phyloP scores from a whole-genome alignment of 2,797 vertebrate genomes.

The Danio choprae region DNA sequence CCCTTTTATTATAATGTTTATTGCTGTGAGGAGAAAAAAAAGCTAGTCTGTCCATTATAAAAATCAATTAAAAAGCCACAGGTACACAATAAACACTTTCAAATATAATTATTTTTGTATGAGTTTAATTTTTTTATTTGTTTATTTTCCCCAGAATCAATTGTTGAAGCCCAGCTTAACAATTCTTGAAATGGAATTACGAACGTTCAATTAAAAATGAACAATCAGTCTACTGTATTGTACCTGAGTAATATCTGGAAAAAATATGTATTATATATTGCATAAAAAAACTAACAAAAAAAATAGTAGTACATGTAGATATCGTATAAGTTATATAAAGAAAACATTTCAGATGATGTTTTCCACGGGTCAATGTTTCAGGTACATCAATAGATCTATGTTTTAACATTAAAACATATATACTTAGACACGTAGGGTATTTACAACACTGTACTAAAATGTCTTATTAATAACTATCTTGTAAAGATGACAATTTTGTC shows the following conservation, averaged over 20 bases:
- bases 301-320: background rate
- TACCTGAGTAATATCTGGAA: background rate
- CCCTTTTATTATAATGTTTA: conserved; percentile 12
- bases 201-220: background rate
- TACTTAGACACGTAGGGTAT: too few species aligned
- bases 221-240: background rate
- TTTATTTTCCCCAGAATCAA: background rate
- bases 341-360: too few species aligned
- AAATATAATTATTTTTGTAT: background rate
- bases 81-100: conserved; percentile 17
- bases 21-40: background rate
- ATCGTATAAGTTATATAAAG: too few species aligned
- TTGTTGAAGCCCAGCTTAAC: background rate
- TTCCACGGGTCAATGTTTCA: too few species aligned
- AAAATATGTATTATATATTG: background rate
- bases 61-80: conserved; percentile 8
- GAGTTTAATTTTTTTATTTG: background rate
- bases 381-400: too few species aligned
- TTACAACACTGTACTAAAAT: too few species aligned
- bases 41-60: background rate
- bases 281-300: background rate
- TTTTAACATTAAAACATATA: too few species aligned
- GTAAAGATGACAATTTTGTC: too few species aligned
- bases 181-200: background rate
- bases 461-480: too few species aligned